A percentile compares a stretch with the other conserved stretches of the same genome.
Evolutionary conservation across 2,888 invertebrate species (phyloP).

Genomic region (Cephus sareptanus): DNA sequence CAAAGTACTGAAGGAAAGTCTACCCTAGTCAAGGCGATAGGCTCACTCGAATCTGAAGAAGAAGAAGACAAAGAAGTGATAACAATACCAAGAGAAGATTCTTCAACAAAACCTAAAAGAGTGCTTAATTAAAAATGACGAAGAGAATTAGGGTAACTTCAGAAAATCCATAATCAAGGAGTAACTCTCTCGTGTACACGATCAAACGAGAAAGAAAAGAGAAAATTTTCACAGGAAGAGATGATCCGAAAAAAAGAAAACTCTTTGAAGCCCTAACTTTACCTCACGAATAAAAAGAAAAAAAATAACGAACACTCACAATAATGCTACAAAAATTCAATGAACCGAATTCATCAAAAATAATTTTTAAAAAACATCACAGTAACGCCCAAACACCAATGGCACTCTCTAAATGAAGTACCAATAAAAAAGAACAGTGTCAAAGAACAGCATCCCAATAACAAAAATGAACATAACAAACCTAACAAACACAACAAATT

Average conservation of each 20-base stretch:
- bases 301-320: not conserved
- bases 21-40: not conserved
- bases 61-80: not conserved
- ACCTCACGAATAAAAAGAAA: not conserved
- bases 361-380: not conserved
- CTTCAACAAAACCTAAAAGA: not conserved
- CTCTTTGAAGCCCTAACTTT: not conserved
- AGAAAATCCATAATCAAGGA: not conserved
- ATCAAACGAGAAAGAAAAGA: not conserved
- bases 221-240: not conserved
- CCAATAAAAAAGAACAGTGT: not conserved
- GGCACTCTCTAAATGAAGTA: not conserved
- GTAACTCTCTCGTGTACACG: not conserved
- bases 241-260: not conserved
- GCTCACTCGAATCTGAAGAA: not conserved
- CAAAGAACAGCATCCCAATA: not conserved
- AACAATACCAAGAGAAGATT: no score
- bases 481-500: not conserved
- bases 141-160: not conserved
- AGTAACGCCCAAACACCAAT: not conserved
- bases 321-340: not conserved
- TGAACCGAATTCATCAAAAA: not conserved
- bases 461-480: not conserved
- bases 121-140: not conserved
- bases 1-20: not conserved